These are phyloP conservation scores for Gonocerus acuteangulatus DNA, from an alignment of 2,888 invertebrate genomes.

Conservation along the genomic window DNA sequence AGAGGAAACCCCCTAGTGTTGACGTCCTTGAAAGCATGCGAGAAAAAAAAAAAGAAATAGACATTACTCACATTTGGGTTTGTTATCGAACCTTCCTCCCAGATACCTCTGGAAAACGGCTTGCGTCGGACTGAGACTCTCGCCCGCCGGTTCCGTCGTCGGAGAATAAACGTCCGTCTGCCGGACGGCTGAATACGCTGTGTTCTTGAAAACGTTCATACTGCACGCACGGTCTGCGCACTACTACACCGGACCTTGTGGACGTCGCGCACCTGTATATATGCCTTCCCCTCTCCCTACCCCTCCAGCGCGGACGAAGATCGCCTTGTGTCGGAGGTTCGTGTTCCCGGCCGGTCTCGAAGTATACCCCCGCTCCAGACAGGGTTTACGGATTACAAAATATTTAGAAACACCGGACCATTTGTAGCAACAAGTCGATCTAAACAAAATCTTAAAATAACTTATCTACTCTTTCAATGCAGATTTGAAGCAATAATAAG, in stretches of 20 bases:
- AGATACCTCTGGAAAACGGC: conserved; percentile 30
- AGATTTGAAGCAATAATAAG: too few relatives aligned
- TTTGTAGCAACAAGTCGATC: too few relatives aligned
- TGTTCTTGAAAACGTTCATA: conserved; percentile 25
- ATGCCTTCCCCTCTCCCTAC: conserved; percentile 7
- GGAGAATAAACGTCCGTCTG: conserved; percentile 27
- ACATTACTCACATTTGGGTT: conserved; percentile 32
- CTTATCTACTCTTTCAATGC: too few relatives aligned
- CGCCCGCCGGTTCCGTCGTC: conserved; percentile 26
- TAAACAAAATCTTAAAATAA: too few relatives aligned
- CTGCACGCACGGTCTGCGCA: neutral
- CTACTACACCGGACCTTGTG: neutral
- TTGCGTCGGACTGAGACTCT: conserved; percentile 25
- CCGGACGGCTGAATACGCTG: conserved; percentile 20
- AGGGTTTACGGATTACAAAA: too few relatives aligned
- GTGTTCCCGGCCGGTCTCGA: too few relatives aligned
- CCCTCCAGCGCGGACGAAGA: neutral
- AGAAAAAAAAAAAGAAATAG: too few relatives aligned
- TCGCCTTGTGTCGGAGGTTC: too few relatives aligned
- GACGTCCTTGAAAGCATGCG: too few relatives aligned
- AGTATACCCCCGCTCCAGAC: too few relatives aligned
- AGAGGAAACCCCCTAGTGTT: too few relatives aligned
- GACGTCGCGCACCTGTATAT: neutral
- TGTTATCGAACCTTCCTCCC: conserved; percentile 25
- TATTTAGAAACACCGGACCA: too few relatives aligned